A percentile compares a stretch with the other conserved stretches of the same genome.
phyloP scores from a whole-genome alignment of 2,113 vertebrate genomes.

The Triplophysa tibetana region DNA sequence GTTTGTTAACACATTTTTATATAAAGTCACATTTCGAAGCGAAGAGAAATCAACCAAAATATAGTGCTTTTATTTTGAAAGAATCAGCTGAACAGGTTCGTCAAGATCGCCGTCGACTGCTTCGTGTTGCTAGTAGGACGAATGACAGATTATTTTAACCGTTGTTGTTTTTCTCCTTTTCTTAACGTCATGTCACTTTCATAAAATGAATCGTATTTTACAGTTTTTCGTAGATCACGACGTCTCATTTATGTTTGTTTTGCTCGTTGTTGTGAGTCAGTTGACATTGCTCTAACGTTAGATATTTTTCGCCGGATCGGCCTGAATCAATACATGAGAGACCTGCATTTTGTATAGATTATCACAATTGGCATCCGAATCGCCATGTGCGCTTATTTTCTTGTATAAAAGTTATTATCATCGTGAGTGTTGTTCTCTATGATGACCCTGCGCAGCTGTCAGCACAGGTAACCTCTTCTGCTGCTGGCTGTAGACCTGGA shows the following conservation, averaged over 20 bases:
- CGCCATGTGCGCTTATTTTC: not conserved
- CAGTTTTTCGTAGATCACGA: not conserved
- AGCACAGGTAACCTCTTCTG: not conserved
- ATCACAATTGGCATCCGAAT: not conserved
- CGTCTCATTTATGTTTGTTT: not conserved
- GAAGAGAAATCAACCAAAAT: not conserved
- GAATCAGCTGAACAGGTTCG: too few relatives aligned
- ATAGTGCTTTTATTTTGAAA: not conserved
- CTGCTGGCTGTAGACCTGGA: not conserved
- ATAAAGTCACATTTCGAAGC: too few relatives aligned
- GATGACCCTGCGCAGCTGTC: not conserved
- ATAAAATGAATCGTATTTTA: not conserved
- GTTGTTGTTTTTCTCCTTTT: not conserved
- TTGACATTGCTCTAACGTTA: constrained; percentile 4
- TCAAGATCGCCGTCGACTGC: not conserved
- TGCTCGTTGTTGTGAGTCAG: not conserved
- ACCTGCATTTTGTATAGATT: too few relatives aligned
- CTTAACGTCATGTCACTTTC: not conserved
- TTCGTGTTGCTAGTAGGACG: not conserved
- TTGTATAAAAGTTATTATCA: not conserved
- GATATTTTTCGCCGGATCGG: not conserved
- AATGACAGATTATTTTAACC: constrained; percentile 1
- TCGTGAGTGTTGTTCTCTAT: not conserved
- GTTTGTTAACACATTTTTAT: too few relatives aligned
- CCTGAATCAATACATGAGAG: not conserved